These are phyloP conservation scores for crab-eating macaque (Macaca fascicularis) DNA, from an alignment of 2,113 vertebrate genomes.

Conservation along the genomic window DNA sequence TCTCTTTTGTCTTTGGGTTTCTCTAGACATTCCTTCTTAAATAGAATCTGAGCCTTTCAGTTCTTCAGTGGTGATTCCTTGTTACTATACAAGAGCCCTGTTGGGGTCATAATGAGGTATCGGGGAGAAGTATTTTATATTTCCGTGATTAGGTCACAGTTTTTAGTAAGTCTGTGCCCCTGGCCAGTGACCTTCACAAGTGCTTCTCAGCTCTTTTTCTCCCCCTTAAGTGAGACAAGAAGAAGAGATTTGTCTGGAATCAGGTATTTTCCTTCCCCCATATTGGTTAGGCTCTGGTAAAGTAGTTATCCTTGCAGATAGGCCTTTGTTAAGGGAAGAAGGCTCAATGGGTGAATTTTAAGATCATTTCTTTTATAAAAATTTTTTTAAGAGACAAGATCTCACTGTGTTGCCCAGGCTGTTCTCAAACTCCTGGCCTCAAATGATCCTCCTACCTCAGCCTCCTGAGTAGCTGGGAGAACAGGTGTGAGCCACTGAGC, in stretches of 20 bases:
- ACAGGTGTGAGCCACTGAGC: too few relatives aligned
- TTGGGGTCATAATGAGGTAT: not conserved
- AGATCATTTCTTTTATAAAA: not conserved
- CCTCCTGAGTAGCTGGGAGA: too few relatives aligned
- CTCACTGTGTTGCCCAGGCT: too few relatives aligned
- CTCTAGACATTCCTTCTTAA: not conserved
- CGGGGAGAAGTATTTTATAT: not conserved
- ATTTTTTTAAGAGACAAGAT: too few relatives aligned
- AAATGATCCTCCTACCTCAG: too few relatives aligned
- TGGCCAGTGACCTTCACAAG: not conserved
- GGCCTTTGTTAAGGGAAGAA: not conserved
- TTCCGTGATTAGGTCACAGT: not conserved
- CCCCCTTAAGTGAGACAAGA: not conserved
- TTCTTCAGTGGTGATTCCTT: not conserved
- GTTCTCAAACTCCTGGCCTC: too few relatives aligned
- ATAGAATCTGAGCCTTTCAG: not conserved
- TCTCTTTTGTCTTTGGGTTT: not conserved
- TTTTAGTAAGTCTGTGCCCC: not conserved
- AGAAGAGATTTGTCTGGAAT: too few relatives aligned
- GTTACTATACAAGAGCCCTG: not conserved
- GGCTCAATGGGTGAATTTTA: not conserved
- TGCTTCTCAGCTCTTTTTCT: not conserved
- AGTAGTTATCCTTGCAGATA: not conserved
- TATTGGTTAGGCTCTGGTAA: not conserved
- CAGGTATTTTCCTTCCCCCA: not conserved